phyloP scores from a whole-genome alignment of 2,113 vertebrate species.

The Anguilla rostrata region DNA sequence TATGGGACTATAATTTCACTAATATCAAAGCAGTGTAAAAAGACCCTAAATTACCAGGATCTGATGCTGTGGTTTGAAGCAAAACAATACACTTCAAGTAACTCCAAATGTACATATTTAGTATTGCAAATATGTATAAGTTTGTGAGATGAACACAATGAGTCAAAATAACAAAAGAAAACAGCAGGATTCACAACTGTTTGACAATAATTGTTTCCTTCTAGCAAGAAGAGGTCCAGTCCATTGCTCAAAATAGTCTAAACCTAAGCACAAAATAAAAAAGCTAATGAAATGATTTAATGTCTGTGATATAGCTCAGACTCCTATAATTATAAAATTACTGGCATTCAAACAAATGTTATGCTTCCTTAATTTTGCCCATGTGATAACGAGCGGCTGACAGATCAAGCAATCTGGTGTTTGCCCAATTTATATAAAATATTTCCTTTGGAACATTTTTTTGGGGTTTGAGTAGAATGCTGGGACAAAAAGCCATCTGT shows the following conservation, averaged over 20 bases:
- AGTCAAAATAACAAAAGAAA: too few species aligned
- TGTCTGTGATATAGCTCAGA: constrained; percentile 36
- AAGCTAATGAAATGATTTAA: constrained; percentile 37
- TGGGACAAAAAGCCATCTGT: constrained; percentile 48
- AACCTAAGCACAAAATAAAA: constrained; percentile 16
- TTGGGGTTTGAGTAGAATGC: constrained; percentile 22
- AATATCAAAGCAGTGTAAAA: too few species aligned
- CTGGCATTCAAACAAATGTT: constrained; percentile 36
- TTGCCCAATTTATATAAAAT: constrained; percentile 29
- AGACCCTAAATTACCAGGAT: too few species aligned
- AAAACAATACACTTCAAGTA: too few species aligned
- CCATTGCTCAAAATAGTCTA: constrained; percentile 10
- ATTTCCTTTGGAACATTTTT: constrained; percentile 40
- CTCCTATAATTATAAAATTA: constrained; percentile 27
- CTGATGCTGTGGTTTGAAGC: too few species aligned
- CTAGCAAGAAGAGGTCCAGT: too few species aligned
- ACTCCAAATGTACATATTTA: too few species aligned
- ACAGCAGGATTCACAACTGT: too few species aligned
- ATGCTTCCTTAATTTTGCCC: constrained; percentile 42
- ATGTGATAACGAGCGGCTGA: constrained; percentile 36
- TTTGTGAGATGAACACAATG: too few species aligned
- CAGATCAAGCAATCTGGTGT: constrained; percentile 44
- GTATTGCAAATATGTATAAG: too few species aligned
- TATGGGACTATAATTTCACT: too few species aligned
- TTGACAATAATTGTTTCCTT: too few species aligned